Base-by-base conservation (phyloP, 2,888 invertebrate species). In the Ethmia dodecea region DNA sequence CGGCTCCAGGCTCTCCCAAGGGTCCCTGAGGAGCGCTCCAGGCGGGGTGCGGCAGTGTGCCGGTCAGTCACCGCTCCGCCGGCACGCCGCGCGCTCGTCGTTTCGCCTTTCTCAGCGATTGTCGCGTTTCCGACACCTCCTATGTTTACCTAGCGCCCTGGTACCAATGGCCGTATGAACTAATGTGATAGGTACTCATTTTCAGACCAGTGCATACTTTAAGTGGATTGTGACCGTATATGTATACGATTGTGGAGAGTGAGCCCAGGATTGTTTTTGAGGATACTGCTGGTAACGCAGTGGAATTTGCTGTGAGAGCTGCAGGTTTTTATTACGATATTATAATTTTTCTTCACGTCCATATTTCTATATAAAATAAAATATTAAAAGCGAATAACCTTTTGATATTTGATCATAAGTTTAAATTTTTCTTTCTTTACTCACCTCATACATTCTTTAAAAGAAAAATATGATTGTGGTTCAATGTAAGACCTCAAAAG, bases 41-140 rank as follows among this genome's bases (percentile, higher is more conserved):
- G 69, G 78, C 75, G 80, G 83, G 80, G 74, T 54, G 81, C 81
- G 81, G 76, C 80, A 84, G 58, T 84, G 76, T 62, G 84, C 66
- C 86, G 84, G 86, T 83, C 86, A 86, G 86, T 86, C 83, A 84
- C 84, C 84, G 86, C 77, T 81, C 55, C 51, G 75, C 68, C 79
- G 77, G 74, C 81, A 78, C 56, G 71, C 69, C 69, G 84, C 48
- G 71, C 83, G 75, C 79, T 72, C 78, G 83, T 52, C 60, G 61
- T 48, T 57, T 47, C 58, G 52, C 54, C 50, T 22, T 11, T 54
- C 55, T 38, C 40, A 55, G 51, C 60, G 59, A 64, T 68, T 69
- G 72, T 71, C 62, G 60, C 60, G 60, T 55, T 49, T 43, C 51
- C 55, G 53, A 59, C 53, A 63, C 55, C 67, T 70, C 61, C 64